These are phyloP conservation scores for Pandemis heparana DNA, from an alignment of 2,888 invertebrate genomes.

Conservation along the genomic window DNA sequence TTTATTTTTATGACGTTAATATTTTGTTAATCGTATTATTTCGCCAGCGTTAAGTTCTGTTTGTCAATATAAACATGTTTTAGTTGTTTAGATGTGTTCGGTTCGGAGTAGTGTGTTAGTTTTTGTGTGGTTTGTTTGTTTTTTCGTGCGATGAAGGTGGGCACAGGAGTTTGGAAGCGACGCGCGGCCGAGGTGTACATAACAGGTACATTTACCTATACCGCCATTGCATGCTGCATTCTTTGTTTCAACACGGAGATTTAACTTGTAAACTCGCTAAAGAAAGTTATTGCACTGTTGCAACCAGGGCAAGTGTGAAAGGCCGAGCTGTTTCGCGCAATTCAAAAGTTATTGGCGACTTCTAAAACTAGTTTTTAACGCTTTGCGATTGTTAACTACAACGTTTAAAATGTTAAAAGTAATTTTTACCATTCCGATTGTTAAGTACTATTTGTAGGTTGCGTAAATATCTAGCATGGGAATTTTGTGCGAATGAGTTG, in stretches of 20 bases:
- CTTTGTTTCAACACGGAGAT: conserved; percentile 28
- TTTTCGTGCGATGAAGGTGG: conserved; percentile 80
- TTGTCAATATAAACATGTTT: conserved; percentile 58
- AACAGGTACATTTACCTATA: conserved; percentile 67
- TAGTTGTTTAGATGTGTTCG: conserved; percentile 53
- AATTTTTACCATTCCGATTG: neutral
- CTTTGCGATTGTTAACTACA: neutral
- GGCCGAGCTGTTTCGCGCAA: neutral
- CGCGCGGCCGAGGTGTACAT: conserved; percentile 52
- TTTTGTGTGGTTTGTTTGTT: conserved; percentile 66
- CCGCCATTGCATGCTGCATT: conserved; percentile 40
- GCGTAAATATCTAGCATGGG: neutral
- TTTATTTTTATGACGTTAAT: conserved; percentile 65
- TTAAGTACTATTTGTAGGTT: neutral
- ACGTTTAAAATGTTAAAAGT: neutral
- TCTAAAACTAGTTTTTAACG: conserved; percentile 9
- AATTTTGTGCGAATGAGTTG: neutral
- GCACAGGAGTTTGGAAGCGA: conserved; percentile 69
- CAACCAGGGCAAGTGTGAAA: conserved; percentile 22
- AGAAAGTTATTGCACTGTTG: conserved; percentile 15
- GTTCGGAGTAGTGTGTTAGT: conserved; percentile 56
- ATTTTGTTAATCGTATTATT: conserved; percentile 62
- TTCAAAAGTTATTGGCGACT: neutral
- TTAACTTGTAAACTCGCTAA: conserved; percentile 7
- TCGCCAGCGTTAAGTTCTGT: conserved; percentile 50